Conservation (phyloP, 2,797 vertebrate species). For the Arrhamphus sclerolepis region DNA sequence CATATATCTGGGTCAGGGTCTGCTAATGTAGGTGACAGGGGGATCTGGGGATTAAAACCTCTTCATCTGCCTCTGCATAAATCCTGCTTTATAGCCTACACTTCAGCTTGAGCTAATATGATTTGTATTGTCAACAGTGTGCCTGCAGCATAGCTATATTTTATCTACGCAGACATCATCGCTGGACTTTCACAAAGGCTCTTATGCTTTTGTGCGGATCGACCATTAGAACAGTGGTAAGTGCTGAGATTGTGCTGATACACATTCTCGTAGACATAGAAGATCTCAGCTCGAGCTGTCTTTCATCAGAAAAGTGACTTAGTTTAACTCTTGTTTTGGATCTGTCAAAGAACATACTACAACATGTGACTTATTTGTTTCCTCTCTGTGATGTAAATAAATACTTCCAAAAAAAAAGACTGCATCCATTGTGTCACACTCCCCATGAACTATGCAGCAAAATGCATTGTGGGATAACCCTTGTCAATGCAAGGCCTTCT, state of each 20-base stretch:
- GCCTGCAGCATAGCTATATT: constrained; percentile 49
- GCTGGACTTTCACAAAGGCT: constrained; percentile 31
- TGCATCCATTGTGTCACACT: constrained; percentile 64
- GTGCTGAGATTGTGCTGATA: constrained; percentile 18
- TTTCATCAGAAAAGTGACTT: constrained; percentile 9
- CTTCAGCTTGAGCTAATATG: constrained; percentile 77
- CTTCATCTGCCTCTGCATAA: constrained; percentile 83
- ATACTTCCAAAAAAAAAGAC: constrained; percentile 66
- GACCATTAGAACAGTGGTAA: constrained; percentile 25
- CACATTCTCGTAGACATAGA: constrained; percentile 26
- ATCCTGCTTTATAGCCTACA: constrained; percentile 77
- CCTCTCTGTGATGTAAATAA: constrained; percentile 63
- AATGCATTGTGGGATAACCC: constrained; percentile 83
- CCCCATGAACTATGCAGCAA: constrained; percentile 74
- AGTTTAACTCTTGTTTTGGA: constrained; percentile 14
- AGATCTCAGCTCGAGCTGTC: constrained; percentile 13
- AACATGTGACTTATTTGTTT: constrained; percentile 27
- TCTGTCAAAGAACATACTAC: constrained; percentile 32
- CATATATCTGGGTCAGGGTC: constrained; percentile 81
- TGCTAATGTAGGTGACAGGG: constrained; percentile 82
- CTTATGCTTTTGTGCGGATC: constrained; percentile 35
- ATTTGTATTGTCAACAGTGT: constrained; percentile 73
- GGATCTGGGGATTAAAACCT: constrained; percentile 82
- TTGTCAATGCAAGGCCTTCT: constrained; percentile 76
- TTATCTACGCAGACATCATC: constrained; percentile 43